Percentiles rank a stretch among this genome's conserved stretches.
Conservation (phyloP, 1,140 invertebrate genomes). For the Lepidurus apus region DNA sequence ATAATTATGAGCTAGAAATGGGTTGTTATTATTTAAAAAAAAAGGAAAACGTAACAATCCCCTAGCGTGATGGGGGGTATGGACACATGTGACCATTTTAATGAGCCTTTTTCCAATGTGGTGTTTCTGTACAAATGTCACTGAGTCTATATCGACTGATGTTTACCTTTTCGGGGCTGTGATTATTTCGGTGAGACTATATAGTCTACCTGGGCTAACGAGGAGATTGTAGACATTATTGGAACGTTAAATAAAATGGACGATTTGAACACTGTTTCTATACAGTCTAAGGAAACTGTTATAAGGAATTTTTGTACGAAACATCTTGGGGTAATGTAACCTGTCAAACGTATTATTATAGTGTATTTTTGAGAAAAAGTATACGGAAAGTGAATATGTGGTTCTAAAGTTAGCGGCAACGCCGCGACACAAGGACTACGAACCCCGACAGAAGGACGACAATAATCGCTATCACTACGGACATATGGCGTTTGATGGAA, state of each 20-base stretch:
- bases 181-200: neutral
- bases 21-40: neutral
- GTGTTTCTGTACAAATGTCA: neutral
- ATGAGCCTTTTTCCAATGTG: neutral
- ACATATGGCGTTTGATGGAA: too few relatives aligned
- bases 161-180: neutral
- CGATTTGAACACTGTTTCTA: too few relatives aligned
- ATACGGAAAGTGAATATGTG: too few relatives aligned
- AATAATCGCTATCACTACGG: too few relatives aligned
- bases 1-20: neutral
- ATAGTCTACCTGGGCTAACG: neutral
- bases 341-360: too few relatives aligned
- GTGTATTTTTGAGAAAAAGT: too few relatives aligned
- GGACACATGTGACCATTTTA: neutral
- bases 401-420: too few relatives aligned
- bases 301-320: too few relatives aligned
- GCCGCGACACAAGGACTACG: too few relatives aligned
- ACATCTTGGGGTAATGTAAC: too few relatives aligned
- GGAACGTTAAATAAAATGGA: neutral
- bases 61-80: neutral
- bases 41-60: neutral
- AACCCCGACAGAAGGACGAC: too few relatives aligned
- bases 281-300: too few relatives aligned
- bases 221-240: neutral
- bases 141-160: neutral